Evolutionary conservation across 2,113 vertebrate genomes (phyloP).

Genomic region (Marmota monax): DNA sequence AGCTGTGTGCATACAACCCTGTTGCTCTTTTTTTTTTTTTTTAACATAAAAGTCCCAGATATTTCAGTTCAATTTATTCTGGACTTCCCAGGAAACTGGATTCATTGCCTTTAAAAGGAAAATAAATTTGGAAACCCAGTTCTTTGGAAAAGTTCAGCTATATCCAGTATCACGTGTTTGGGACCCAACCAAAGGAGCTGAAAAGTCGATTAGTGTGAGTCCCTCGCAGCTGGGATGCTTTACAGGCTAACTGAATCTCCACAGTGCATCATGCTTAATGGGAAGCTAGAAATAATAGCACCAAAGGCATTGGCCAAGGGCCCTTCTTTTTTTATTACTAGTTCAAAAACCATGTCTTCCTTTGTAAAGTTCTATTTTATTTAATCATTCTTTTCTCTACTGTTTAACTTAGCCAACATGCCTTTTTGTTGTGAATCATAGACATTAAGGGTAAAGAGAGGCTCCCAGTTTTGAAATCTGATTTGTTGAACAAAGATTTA

Average conservation of each 20-base stretch:
- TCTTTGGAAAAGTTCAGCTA: constrained; percentile 36
- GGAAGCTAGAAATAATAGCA: constrained; percentile 43
- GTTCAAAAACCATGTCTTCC: background rate
- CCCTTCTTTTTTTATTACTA: background rate
- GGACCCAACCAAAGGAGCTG: background rate
- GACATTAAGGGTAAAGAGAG: background rate
- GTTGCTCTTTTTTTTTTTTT: background rate
- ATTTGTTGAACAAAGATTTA: constrained; percentile 10
- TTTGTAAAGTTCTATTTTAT: background rate
- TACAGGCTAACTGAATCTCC: background rate
- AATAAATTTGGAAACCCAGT: background rate
- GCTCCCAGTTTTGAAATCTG: background rate
- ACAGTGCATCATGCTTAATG: background rate
- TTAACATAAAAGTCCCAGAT: constrained; percentile 4
- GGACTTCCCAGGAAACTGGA: constrained; percentile 36
- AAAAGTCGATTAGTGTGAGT: background rate
- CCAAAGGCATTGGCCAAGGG: background rate
- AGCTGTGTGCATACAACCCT: too few species aligned
- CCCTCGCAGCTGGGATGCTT: background rate
- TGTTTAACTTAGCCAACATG: background rate
- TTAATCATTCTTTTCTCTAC: background rate
- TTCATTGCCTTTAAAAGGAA: constrained; percentile 53
- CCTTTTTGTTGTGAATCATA: background rate
- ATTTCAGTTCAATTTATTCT: constrained; percentile 35
- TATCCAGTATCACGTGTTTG: background rate